These are phyloP conservation scores for Campoletis raptor DNA, from an alignment of 2,888 invertebrate genomes.

Conservation along the genomic window DNA sequence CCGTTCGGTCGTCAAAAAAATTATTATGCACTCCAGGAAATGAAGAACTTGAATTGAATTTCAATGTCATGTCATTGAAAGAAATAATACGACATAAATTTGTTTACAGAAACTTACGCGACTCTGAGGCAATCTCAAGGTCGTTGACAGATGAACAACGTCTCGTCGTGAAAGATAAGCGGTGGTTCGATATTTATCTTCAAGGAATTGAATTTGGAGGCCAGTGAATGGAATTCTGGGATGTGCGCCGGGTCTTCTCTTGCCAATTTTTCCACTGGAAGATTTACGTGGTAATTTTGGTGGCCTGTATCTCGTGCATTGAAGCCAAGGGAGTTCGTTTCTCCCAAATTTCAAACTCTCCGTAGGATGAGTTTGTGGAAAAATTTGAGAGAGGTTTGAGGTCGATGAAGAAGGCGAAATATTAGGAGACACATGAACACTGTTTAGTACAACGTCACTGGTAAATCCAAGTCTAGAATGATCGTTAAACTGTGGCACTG, in stretches of 20 bases:
- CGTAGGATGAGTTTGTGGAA: neutral
- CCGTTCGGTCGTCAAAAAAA: too few relatives aligned
- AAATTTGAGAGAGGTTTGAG: neutral
- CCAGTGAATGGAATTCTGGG: slow-evolving; percentile 90
- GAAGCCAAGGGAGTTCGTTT: slow-evolving; percentile 87
- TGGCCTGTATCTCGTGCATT: slow-evolving; percentile 90
- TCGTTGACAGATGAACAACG: slow-evolving; percentile 88
- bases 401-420: slow-evolving; percentile 1
- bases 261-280: slow-evolving; percentile 70
- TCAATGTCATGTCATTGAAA: neutral
- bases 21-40: too few relatives aligned
- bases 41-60: too few relatives aligned
- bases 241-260: slow-evolving; percentile 80
- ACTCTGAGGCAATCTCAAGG: slow-evolving; percentile 89
- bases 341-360: slow-evolving; percentile 33
- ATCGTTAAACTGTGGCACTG: neutral
- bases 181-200: slow-evolving; percentile 89
- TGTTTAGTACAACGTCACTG: neutral
- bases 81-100: neutral
- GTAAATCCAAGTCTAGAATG: slow-evolving; percentile 4
- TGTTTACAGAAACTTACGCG: slow-evolving; percentile 86
- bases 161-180: slow-evolving; percentile 91
- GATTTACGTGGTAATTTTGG: slow-evolving; percentile 89
- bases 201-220: slow-evolving; percentile 89
- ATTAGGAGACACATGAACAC: neutral